These are phyloP conservation scores for Nestor notabilis DNA, from an alignment of 2,113 vertebrate species.

Conservation along the genomic window DNA sequence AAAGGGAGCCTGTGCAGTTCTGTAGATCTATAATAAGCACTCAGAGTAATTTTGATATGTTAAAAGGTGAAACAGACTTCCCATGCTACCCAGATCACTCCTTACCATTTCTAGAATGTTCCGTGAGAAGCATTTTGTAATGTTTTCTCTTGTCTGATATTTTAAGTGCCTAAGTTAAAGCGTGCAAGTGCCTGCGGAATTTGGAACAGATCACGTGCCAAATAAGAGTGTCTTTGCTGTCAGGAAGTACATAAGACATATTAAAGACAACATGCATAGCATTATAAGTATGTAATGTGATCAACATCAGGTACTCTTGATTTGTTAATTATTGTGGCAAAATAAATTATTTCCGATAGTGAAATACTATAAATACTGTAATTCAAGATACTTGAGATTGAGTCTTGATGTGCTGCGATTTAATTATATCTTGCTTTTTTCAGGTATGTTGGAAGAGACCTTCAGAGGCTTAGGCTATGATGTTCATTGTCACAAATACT, in stretches of 20 bases:
- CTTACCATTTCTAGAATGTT: background rate
- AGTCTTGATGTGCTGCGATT: background rate
- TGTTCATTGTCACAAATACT: constrained; percentile 60
- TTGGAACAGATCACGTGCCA: background rate
- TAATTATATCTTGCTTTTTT: background rate
- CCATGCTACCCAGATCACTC: background rate
- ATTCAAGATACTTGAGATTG: background rate
- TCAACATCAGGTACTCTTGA: background rate
- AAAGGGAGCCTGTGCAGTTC: background rate
- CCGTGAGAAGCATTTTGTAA: background rate
- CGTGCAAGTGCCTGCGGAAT: background rate
- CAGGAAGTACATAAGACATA: background rate
- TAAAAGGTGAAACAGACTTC: background rate
- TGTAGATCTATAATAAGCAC: background rate
- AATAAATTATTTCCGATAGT: background rate
- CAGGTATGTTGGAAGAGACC: constrained; percentile 78
- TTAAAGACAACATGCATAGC: background rate
- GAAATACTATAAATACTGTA: background rate
- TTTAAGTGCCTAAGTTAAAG: background rate
- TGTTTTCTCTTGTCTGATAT: background rate
- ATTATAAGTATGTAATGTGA: background rate
- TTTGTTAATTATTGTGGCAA: background rate
- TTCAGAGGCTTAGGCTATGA: constrained; percentile 82
- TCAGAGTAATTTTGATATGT: background rate
- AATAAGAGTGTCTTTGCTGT: background rate